These are phyloP conservation scores for Leptobrachium ailaonicum DNA, from an alignment of 2,113 vertebrate genomes.

Conservation along the genomic window DNA sequence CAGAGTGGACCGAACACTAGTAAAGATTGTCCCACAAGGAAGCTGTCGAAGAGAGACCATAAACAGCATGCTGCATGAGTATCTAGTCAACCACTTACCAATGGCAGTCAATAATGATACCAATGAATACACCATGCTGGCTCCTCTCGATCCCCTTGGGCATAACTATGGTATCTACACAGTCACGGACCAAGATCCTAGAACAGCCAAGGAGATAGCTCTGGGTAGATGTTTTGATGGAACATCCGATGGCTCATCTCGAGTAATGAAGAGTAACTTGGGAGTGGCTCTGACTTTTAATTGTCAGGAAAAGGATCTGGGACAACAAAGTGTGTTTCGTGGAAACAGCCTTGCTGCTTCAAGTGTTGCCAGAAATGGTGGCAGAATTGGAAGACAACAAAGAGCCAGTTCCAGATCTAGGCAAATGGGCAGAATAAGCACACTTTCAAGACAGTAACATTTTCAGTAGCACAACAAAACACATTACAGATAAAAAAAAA, in stretches of 20 bases:
- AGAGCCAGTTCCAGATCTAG: slow-evolving; percentile 55
- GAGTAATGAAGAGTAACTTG: slow-evolving; percentile 87
- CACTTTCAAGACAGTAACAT: slow-evolving; percentile 9
- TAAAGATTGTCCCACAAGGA: slow-evolving; percentile 90
- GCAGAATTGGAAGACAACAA: slow-evolving; percentile 60
- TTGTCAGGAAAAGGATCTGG: slow-evolving; percentile 76
- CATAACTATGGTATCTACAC: slow-evolving; percentile 98
- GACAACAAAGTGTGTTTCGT: slow-evolving; percentile 82
- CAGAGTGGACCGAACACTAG: slow-evolving; percentile 87
- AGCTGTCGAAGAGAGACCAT: slow-evolving; percentile 84
- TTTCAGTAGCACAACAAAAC: not conserved
- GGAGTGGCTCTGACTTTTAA: slow-evolving; percentile 88
- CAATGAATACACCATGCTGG: slow-evolving; percentile 94
- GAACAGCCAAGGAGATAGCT: slow-evolving; percentile 91
- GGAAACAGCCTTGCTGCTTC: slow-evolving; percentile 65
- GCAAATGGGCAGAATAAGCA: not conserved
- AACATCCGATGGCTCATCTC: slow-evolving; percentile 85
- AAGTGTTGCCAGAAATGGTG: slow-evolving; percentile 60
- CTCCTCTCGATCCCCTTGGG: slow-evolving; percentile 90
- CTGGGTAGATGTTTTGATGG: slow-evolving; percentile 95
- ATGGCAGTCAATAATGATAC: slow-evolving; percentile 93
- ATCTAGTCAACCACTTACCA: slow-evolving; percentile 93
- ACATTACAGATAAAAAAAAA: not conserved
- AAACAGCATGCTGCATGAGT: slow-evolving; percentile 90
- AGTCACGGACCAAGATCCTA: slow-evolving; percentile 92